Percentiles rank a stretch among this genome's conserved stretches.
Evolutionary conservation across 1,140 invertebrate genomes (phyloP).

Genomic region (Diplogasteroides magnus): DNA sequence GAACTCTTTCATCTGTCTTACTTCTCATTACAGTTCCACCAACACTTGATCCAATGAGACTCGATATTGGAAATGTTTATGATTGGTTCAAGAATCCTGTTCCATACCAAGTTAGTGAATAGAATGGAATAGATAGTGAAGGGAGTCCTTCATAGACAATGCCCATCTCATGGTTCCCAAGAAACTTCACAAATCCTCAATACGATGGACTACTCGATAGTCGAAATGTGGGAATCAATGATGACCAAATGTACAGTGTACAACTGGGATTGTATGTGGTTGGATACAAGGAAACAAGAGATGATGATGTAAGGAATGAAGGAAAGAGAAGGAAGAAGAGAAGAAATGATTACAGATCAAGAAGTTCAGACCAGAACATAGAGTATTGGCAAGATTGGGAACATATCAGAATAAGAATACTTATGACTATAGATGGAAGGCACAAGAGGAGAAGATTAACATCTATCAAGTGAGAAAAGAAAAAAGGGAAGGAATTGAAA

Average conservation of each 20-base stretch:
- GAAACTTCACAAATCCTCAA: constrained; percentile 55
- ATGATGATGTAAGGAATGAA: constrained; percentile 38
- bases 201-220: constrained; percentile 32
- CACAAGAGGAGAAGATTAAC: constrained; percentile 52
- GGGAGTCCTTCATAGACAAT: constrained; percentile 33
- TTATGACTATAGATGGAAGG: constrained; percentile 47
- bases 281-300: constrained; percentile 51
- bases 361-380: constrained; percentile 53
- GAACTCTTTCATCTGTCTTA: not conserved
- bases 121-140: not conserved
- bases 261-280: constrained; percentile 53
- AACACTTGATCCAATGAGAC: constrained; percentile 54
- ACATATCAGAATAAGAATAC: constrained; percentile 51
- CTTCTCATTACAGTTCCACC: constrained; percentile 44
- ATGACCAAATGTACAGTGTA: constrained; percentile 47
- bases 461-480: constrained; percentile 42
- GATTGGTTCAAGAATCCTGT: constrained; percentile 56
- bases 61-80: constrained; percentile 56
- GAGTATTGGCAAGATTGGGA: constrained; percentile 39
- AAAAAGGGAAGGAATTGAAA: constrained; percentile 24
- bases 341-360: constrained; percentile 34
- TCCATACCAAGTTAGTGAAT: constrained; percentile 15
- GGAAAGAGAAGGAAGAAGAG: not conserved
- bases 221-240: constrained; percentile 28
- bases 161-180: constrained; percentile 52